phyloP scores from a whole-genome alignment of 2,113 vertebrate genomes.

The Eulacestoma nigropectus region DNA sequence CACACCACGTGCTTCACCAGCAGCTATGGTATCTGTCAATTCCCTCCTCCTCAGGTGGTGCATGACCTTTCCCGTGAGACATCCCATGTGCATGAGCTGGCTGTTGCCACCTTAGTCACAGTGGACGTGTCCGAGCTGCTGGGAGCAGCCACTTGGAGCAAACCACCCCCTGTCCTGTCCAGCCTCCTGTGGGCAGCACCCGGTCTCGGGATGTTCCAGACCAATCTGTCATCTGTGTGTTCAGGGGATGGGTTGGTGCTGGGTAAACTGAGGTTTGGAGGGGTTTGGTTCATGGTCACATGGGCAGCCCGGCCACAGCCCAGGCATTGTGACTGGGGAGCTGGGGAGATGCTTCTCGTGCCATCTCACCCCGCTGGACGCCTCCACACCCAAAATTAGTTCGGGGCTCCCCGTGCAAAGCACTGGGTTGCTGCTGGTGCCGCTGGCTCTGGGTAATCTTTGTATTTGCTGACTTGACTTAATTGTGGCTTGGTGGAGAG shows the following conservation, averaged over 20 bases:
- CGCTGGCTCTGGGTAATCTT: background rate
- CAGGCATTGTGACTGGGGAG: background rate
- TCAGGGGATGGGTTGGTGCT: background rate
- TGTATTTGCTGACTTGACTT: background rate
- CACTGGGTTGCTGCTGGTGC: background rate
- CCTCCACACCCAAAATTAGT: background rate
- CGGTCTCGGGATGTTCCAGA: fast-evolving
- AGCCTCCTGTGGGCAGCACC: background rate
- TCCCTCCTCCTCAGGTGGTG: background rate
- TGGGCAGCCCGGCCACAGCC: background rate
- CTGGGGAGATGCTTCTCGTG: fast-evolving
- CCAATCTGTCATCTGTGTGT: background rate
- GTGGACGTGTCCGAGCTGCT: fast-evolving
- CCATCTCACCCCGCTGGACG: fast-evolving
- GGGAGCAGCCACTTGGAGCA: background rate
- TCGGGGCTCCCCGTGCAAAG: background rate
- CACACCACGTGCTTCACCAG: background rate
- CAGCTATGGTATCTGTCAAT: background rate
- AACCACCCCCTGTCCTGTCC: background rate
- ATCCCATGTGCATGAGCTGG: background rate
- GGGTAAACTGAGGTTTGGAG: conserved; percentile 27
- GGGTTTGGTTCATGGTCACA: background rate
- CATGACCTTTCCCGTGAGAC: background rate
- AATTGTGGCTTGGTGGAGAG: background rate
- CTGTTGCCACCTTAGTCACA: background rate